phyloP scores from a whole-genome alignment of 2,888 invertebrate species.

The Ophion ventricosus region DNA sequence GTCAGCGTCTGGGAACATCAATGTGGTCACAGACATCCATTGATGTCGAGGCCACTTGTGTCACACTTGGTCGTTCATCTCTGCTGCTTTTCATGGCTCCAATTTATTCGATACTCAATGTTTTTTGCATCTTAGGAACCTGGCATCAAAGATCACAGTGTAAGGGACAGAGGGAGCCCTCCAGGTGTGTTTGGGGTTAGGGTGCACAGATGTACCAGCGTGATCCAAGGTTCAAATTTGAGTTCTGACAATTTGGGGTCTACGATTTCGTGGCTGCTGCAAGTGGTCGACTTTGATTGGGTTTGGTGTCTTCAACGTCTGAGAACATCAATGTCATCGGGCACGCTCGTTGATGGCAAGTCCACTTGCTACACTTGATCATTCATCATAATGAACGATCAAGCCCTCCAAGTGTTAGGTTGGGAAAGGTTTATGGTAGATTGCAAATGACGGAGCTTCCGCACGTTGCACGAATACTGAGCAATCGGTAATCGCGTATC shows the following conservation, averaged over 20 bases:
- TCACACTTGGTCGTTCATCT: not conserved
- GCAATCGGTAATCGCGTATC: constrained; percentile 18
- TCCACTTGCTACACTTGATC: not conserved
- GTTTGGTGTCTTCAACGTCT: not conserved
- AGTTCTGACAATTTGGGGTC: not conserved
- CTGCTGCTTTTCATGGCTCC: too few relatives aligned
- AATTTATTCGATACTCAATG: too few relatives aligned
- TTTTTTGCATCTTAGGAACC: too few relatives aligned
- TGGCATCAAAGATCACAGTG: not conserved
- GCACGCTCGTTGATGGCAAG: not conserved
- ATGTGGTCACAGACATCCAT: too few relatives aligned
- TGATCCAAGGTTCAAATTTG: too few relatives aligned
- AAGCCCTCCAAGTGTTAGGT: not conserved
- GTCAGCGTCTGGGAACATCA: not conserved
- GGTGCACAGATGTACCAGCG: not conserved
- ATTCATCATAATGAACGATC: not conserved
- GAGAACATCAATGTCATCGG: not conserved
- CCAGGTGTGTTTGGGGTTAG: not conserved
- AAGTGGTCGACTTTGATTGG: not conserved
- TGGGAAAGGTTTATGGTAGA: not conserved
- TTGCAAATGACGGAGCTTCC: not conserved
- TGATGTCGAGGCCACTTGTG: not conserved
- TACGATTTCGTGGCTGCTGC: not conserved
- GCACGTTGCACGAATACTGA: not conserved
- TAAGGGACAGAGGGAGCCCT: not conserved